Evolutionary conservation across 2,888 invertebrate genomes (phyloP).

Genomic region (Philhelius pedissequus): DNA sequence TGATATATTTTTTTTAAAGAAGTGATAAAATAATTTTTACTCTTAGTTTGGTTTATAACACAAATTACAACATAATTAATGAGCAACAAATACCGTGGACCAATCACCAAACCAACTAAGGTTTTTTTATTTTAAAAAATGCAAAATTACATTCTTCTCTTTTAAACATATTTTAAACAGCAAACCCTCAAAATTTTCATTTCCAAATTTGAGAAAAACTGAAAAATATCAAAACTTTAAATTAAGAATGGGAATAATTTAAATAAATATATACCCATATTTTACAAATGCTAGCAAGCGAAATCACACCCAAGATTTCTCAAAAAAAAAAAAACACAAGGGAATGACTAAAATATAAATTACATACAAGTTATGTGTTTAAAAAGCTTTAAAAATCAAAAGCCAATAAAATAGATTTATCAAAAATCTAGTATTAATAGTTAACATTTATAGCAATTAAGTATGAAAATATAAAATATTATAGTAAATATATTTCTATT

Average conservation of each 20-base stretch:
- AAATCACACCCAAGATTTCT: background rate
- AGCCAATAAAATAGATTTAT: constrained; percentile 63
- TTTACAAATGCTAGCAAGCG: background rate
- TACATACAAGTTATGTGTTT: constrained; percentile 5
- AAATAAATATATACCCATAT: background rate
- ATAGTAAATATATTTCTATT: constrained; percentile 47
- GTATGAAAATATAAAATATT: constrained; percentile 23
- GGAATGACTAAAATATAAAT: constrained; percentile 25
- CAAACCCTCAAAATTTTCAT: too few species aligned
- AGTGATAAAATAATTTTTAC: too few species aligned
- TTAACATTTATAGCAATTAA: constrained; percentile 66
- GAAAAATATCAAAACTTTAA: background rate
- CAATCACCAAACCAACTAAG: too few species aligned
- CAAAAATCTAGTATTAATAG: constrained; percentile 65
- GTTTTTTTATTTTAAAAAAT: too few species aligned
- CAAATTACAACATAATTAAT: too few species aligned
- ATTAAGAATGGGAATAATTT: background rate
- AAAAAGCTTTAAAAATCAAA: constrained; percentile 65
- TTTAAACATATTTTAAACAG: too few species aligned
- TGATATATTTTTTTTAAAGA: too few species aligned
- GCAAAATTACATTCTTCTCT: too few species aligned
- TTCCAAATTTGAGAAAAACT: too few species aligned
- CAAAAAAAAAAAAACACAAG: background rate
- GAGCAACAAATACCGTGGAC: too few species aligned
- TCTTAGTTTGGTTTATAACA: too few species aligned